phyloP scores from a whole-genome alignment of 2,797 vertebrate species.

The Selene dorsalis region DNA sequence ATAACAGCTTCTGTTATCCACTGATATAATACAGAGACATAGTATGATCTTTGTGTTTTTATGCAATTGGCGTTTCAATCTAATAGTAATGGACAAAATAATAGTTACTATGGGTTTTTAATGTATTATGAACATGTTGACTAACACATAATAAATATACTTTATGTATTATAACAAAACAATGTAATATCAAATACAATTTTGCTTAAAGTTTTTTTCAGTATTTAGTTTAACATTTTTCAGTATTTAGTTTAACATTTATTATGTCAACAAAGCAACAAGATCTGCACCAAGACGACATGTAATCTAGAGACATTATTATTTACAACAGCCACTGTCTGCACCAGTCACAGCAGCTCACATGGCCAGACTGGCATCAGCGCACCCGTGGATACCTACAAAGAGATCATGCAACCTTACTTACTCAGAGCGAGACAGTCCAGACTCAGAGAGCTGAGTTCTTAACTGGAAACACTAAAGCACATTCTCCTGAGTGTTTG shows the following conservation, averaged over 20 bases:
- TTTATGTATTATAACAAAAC: no score
- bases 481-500: neutral
- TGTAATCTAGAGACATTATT: conserved; percentile 8
- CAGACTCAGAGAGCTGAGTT: conserved; percentile 3
- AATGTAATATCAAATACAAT: no score
- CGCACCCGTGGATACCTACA: neutral
- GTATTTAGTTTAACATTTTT: neutral
- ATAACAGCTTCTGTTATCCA: neutral
- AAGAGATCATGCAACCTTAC: neutral
- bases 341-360: conserved; percentile 8
- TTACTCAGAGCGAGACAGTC: neutral
- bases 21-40: neutral
- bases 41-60: no score
- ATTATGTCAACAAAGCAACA: neutral
- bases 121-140: no score
- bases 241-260: neutral
- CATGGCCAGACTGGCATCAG: conserved; percentile 10
- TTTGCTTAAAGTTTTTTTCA: no score
- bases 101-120: no score
- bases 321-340: conserved; percentile 31
- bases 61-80: neutral
- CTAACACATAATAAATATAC: no score
- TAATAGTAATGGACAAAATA: neutral
- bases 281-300: neutral
- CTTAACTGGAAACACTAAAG: no score